A percentile compares a stretch with the other conserved stretches of the same genome.
Evolutionary conservation across 2,888 invertebrate species (phyloP).

Genomic region (Gisinianus flammeolus): DNA sequence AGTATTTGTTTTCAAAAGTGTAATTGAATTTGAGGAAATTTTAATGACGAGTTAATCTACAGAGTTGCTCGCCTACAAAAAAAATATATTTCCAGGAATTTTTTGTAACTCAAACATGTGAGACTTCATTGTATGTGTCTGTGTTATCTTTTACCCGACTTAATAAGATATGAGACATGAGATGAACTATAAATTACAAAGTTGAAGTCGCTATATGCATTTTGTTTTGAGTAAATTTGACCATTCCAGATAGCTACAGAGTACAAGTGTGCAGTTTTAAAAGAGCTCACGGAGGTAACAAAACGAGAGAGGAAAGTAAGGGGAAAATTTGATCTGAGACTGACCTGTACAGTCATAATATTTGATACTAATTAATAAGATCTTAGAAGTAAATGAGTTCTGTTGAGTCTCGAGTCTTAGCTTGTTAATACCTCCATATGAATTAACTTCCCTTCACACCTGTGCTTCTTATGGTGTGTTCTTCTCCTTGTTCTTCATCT

Average conservation of each 20-base stretch:
- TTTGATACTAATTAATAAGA: conserved; percentile 49
- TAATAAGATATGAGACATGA: no score
- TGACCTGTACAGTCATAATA: conserved; percentile 44
- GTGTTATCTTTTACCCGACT: no score
- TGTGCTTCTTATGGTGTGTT: conserved; percentile 29
- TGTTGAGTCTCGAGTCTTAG: conserved; percentile 14
- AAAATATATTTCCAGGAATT: no score
- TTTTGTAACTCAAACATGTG: no score
- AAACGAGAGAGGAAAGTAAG: neutral
- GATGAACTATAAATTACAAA: no score
- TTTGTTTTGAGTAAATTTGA: neutral
- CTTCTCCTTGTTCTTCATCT: conserved; percentile 5
- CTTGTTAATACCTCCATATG: neutral
- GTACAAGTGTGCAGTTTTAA: no score
- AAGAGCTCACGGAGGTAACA: neutral
- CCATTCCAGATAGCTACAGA: neutral
- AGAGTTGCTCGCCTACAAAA: no score
- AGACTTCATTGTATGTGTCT: no score
- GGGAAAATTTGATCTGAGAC: conserved; percentile 23
- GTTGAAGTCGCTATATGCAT: no score
- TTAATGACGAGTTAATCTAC: no score
- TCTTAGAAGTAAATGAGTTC: conserved; percentile 31
- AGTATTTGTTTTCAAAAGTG: no score
- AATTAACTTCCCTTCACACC: conserved; percentile 14
- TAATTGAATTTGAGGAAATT: no score